Conservation (phyloP, 2,113 vertebrate species). For the Macheiramphus alcinus region DNA sequence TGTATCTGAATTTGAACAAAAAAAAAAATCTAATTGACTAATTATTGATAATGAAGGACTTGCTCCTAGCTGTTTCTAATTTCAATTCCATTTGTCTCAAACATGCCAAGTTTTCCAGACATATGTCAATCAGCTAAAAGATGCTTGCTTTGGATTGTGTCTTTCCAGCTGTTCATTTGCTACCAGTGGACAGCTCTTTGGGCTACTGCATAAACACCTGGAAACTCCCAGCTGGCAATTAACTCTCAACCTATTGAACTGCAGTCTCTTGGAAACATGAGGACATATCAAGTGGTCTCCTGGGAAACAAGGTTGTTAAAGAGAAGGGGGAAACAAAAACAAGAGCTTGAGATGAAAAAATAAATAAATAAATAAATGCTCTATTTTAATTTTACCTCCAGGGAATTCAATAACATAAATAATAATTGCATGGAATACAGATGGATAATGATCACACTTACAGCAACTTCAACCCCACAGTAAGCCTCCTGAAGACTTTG, state of each 20-base stretch:
- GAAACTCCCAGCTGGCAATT: slow-evolving; percentile 37
- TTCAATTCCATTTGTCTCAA: background rate
- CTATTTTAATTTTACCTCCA: slow-evolving; percentile 55
- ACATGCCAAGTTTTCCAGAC: background rate
- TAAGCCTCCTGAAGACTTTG: background rate
- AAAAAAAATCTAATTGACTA: background rate
- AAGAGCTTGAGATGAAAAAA: background rate
- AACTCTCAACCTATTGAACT: slow-evolving; percentile 44
- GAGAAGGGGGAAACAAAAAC: slow-evolving; percentile 21
- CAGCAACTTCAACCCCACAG: background rate
- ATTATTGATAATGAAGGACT: background rate
- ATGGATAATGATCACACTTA: slow-evolving; percentile 17
- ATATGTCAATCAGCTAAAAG: background rate
- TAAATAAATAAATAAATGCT: background rate
- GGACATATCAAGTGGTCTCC: slow-evolving; percentile 14
- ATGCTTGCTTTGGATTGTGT: background rate
- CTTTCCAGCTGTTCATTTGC: slow-evolving; percentile 2
- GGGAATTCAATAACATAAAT: slow-evolving; percentile 34
- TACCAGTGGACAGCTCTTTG: background rate
- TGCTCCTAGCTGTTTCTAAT: background rate
- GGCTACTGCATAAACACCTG: slow-evolving; percentile 10
- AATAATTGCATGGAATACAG: slow-evolving; percentile 38
- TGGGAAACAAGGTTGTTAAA: slow-evolving; percentile 41
- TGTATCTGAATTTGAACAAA: background rate
- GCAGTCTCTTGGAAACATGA: slow-evolving; percentile 21